Percentiles rank a stretch among this genome's conserved stretches.
Evolutionary conservation across 2,113 vertebrate genomes (phyloP).

Genomic region (Chascanopsetta lugubris): DNA sequence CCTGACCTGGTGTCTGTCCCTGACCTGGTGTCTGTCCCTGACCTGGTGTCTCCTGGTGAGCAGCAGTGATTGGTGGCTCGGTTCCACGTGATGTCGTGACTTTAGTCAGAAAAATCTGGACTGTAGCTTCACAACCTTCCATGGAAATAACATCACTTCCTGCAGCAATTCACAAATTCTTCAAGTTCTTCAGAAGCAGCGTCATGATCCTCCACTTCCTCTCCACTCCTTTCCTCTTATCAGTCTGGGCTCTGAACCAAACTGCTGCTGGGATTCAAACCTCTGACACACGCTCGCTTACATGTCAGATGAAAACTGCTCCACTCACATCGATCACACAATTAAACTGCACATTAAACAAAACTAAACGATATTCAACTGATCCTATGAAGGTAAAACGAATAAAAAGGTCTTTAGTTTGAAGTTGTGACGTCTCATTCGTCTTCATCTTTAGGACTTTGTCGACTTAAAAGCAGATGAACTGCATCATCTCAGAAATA

Average conservation of each 20-base stretch:
- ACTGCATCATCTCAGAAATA: conserved; percentile 29
- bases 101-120: not conserved
- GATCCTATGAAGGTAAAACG: too few relatives aligned
- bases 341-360: too few relatives aligned
- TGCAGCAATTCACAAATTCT: conserved; percentile 4
- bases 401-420: too few relatives aligned
- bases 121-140: not conserved
- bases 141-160: not conserved
- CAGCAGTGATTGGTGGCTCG: not conserved
- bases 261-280: not conserved
- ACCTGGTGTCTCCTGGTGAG: too few relatives aligned
- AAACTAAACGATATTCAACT: too few relatives aligned
- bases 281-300: too few relatives aligned
- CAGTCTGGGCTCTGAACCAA: not conserved
- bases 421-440: too few relatives aligned
- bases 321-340: too few relatives aligned
- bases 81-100: too few relatives aligned
- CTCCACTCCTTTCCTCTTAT: conserved; percentile 3
- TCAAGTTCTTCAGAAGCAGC: not conserved
- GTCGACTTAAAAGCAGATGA: not conserved
- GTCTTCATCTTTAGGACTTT: not conserved
- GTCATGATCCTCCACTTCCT: conserved; percentile 17
- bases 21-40: too few relatives aligned
- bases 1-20: too few relatives aligned
- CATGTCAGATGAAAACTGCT: too few relatives aligned